A percentile compares a stretch with the other conserved stretches of the same genome.
phyloP scores from a whole-genome alignment of 2,113 vertebrate species.

The Thermophis baileyi region DNA sequence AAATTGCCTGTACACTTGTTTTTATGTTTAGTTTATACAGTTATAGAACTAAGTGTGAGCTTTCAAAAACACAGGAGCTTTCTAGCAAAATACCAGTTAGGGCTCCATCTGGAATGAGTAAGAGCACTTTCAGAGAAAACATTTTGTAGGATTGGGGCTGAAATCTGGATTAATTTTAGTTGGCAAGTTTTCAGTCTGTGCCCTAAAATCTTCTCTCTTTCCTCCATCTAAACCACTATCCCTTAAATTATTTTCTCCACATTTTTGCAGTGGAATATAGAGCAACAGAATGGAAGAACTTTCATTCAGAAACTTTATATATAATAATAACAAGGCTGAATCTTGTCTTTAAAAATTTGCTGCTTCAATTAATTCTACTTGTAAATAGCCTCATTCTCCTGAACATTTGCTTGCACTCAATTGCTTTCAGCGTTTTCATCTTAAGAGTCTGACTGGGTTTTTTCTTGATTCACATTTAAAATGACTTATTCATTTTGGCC shows the following conservation, averaged over 20 bases:
- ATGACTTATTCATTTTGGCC: constrained; percentile 46
- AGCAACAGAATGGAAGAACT: not conserved
- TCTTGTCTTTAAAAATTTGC: constrained; percentile 19
- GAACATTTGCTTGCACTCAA: constrained; percentile 29
- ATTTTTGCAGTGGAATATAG: not conserved
- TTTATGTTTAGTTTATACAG: constrained; percentile 57
- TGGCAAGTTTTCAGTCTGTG: not conserved
- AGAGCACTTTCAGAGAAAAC: constrained; percentile 9
- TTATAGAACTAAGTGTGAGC: constrained; percentile 39
- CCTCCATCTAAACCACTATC: not conserved
- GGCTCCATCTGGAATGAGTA: not conserved
- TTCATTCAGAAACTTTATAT: not conserved
- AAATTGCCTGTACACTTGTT: constrained; percentile 69
- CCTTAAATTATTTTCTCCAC: not conserved
- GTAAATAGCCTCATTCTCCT: constrained; percentile 42
- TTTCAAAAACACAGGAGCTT: constrained; percentile 45
- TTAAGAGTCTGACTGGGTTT: constrained; percentile 24
- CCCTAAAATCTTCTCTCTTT: not conserved
- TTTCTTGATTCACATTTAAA: constrained; percentile 44
- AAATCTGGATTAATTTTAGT: not conserved
- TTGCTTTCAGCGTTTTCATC: constrained; percentile 34
- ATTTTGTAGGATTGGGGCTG: not conserved
- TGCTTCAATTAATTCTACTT: constrained; percentile 43
- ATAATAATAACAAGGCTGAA: not conserved
- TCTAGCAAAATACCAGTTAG: constrained; percentile 35